Conservation (phyloP, 2,113 vertebrate species). For the Loxodonta africana region DNA sequence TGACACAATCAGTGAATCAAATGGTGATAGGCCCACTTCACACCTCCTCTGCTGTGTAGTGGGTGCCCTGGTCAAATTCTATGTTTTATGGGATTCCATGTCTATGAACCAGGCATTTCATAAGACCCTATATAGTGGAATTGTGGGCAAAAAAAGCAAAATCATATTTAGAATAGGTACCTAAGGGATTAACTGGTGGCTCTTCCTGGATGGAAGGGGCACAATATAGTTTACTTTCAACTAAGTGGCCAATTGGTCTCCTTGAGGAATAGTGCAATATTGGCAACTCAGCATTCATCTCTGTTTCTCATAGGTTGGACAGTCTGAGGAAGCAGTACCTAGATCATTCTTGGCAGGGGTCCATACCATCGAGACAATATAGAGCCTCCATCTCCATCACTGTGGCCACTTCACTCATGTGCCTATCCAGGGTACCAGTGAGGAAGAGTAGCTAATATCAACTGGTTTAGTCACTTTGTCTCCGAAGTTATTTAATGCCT, state of each 20-base stretch:
- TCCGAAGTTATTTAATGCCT: neutral
- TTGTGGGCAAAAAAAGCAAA: neutral
- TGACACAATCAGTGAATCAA: neutral
- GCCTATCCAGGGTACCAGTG: neutral
- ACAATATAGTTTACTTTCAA: neutral
- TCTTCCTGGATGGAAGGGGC: neutral
- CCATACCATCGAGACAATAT: neutral
- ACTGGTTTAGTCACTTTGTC: neutral
- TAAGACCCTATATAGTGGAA: neutral
- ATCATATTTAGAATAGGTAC: neutral
- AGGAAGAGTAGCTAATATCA: neutral
- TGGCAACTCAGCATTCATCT: too few species aligned
- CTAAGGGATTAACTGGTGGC: neutral
- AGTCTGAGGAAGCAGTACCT: neutral
- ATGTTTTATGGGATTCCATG: neutral
- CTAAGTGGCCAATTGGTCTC: too few species aligned
- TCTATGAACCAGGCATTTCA: too few species aligned
- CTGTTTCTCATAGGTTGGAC: neutral
- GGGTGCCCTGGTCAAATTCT: neutral
- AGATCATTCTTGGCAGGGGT: neutral
- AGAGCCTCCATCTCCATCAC: neutral
- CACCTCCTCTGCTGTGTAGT: neutral
- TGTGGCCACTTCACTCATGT: neutral
- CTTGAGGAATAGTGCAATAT: too few species aligned
- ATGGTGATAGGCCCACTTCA: neutral